phyloP scores from a whole-genome alignment of 2,888 invertebrate genomes.

The Harpalus rubripes region DNA sequence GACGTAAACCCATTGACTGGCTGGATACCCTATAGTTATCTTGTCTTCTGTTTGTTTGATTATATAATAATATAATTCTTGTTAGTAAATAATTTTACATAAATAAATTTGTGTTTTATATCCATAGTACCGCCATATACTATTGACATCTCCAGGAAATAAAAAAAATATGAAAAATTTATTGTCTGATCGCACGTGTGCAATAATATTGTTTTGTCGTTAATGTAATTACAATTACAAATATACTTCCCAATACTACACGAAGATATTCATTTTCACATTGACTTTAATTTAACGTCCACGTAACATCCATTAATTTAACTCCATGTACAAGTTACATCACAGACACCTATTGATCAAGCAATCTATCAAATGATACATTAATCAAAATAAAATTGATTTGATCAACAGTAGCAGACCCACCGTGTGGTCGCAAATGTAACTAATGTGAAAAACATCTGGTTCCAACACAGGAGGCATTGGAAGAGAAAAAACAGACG shows the following conservation, averaged over 20 bases:
- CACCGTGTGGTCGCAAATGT: constrained; percentile 49
- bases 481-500: constrained; percentile 31
- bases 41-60: no score
- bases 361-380: constrained; percentile 41
- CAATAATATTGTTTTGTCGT: no score
- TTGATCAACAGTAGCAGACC: constrained; percentile 31
- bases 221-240: background rate
- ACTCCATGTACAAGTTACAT: background rate
- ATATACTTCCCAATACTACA: background rate
- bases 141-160: no score
- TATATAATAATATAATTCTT: no score
- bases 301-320: background rate
- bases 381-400: constrained; percentile 48
- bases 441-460: constrained; percentile 53
- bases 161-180: no score
- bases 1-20: no score
- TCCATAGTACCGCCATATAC: no score
- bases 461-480: constrained; percentile 35
- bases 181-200: no score
- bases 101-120: no score
- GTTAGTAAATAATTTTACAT: no score
- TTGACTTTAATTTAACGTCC: constrained; percentile 10
- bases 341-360: constrained; percentile 36
- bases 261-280: background rate
- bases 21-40: no score